phyloP scores from a whole-genome alignment of 1,140 invertebrate genomes.

The Zaprionus camerounensis region DNA sequence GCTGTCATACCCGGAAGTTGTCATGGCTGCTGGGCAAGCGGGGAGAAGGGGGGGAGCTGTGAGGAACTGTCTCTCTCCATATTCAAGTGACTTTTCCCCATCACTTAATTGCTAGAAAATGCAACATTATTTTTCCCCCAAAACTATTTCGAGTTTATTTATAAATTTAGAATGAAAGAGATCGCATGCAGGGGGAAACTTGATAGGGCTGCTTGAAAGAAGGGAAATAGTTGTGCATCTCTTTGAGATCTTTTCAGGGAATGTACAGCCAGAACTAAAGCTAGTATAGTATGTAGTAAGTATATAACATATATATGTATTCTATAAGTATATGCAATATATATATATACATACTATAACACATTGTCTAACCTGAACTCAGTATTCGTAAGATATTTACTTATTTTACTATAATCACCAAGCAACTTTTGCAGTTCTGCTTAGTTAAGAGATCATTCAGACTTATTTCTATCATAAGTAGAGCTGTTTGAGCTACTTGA shows the following conservation, averaged over 20 bases:
- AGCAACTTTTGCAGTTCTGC: background rate
- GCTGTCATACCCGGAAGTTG: constrained; percentile 55
- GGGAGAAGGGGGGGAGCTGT: background rate
- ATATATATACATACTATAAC: background rate
- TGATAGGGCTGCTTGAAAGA: background rate
- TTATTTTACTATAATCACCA: too few relatives aligned
- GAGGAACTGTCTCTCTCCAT: background rate
- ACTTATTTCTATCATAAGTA: background rate
- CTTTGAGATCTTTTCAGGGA: background rate
- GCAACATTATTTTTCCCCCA: background rate
- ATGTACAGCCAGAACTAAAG: background rate
- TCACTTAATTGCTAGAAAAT: constrained; percentile 4
- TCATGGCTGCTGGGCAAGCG: background rate
- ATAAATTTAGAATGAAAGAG: constrained; percentile 3
- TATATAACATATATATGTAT: too few relatives aligned
- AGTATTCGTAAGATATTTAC: background rate
- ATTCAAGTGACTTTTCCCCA: background rate
- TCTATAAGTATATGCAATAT: background rate
- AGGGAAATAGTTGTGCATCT: background rate
- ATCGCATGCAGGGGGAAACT: background rate
- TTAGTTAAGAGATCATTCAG: background rate
- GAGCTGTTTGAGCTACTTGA: background rate
- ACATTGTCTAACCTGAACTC: background rate
- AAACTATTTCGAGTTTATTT: constrained; percentile 17
- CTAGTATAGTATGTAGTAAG: background rate